Conservation (phyloP, 2,888 invertebrate species). For the Nematopogon swammerdamellus region DNA sequence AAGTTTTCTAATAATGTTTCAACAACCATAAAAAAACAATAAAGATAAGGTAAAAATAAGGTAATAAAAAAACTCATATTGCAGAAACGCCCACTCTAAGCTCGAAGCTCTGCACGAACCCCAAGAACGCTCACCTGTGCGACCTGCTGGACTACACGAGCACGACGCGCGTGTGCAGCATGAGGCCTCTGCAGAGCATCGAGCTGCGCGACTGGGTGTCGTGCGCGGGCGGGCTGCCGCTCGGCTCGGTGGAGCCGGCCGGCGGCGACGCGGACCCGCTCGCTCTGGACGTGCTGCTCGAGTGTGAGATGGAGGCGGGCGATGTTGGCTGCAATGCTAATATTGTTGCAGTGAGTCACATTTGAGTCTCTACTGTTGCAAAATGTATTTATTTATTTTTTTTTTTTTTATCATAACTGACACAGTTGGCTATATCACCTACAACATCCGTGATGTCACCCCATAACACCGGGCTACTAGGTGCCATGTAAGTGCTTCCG, state of each 20-base stretch:
- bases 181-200: slow-evolving; percentile 35
- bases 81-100: slow-evolving; percentile 50
- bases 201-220: slow-evolving; percentile 46
- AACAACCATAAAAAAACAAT: too few species aligned
- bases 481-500: too few species aligned
- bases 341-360: slow-evolving; percentile 7
- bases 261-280: slow-evolving; percentile 20
- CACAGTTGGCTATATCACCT: too few species aligned
- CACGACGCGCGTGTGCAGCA: slow-evolving; percentile 44
- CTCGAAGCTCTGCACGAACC: slow-evolving; percentile 53
- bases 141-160: slow-evolving; percentile 56
- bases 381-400: too few species aligned
- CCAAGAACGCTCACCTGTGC: slow-evolving; percentile 56
- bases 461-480: too few species aligned
- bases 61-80: too few species aligned
- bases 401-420: too few species aligned
- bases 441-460: too few species aligned
- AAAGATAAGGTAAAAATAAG: too few species aligned
- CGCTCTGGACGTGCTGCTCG: slow-evolving; percentile 41
- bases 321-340: slow-evolving; percentile 22
- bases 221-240: slow-evolving; percentile 35
- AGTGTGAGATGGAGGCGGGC: slow-evolving; percentile 48
- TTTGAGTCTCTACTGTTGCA: too few species aligned
- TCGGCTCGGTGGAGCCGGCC: slow-evolving; percentile 32
- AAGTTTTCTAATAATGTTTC: too few species aligned